These are phyloP conservation scores for Orthonychiurus folsomi DNA, from an alignment of 2,888 invertebrate genomes.

Conservation along the genomic window DNA sequence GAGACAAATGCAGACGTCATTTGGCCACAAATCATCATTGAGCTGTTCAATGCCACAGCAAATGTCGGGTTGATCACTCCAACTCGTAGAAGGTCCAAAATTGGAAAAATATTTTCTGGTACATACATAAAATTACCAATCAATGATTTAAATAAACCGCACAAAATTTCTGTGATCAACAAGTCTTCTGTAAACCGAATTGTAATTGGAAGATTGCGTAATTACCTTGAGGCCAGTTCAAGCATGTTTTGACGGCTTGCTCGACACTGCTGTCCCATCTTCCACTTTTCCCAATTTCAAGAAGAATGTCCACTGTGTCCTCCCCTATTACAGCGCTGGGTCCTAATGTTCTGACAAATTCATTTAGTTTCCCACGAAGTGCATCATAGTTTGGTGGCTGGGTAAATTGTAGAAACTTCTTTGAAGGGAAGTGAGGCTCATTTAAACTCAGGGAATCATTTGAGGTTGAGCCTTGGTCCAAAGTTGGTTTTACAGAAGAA, in stretches of 20 bases:
- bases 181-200: too few relatives aligned
- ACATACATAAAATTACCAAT: too few relatives aligned
- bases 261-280: constrained; percentile 17
- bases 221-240: constrained; percentile 19
- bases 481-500: constrained; percentile 12
- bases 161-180: too few relatives aligned
- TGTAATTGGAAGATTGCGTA: too few relatives aligned
- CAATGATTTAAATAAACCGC: too few relatives aligned
- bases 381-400: constrained; percentile 41
- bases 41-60: constrained; percentile 45
- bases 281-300: constrained; percentile 19
- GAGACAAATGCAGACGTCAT: constrained; percentile 40
- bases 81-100: constrained; percentile 74
- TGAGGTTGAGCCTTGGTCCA: background rate
- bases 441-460: background rate
- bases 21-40: constrained; percentile 45
- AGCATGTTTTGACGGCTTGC: constrained; percentile 15
- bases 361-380: constrained; percentile 43
- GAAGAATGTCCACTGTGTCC: constrained; percentile 20
- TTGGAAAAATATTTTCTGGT: constrained; percentile 73
- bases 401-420: constrained; percentile 44
- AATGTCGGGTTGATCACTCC: constrained; percentile 58
- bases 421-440: constrained; percentile 44
- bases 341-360: constrained; percentile 33
- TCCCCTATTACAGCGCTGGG: constrained; percentile 13